Conservation (phyloP, 2,797 vertebrate genomes). For the Lithobates sylvaticus region DNA sequence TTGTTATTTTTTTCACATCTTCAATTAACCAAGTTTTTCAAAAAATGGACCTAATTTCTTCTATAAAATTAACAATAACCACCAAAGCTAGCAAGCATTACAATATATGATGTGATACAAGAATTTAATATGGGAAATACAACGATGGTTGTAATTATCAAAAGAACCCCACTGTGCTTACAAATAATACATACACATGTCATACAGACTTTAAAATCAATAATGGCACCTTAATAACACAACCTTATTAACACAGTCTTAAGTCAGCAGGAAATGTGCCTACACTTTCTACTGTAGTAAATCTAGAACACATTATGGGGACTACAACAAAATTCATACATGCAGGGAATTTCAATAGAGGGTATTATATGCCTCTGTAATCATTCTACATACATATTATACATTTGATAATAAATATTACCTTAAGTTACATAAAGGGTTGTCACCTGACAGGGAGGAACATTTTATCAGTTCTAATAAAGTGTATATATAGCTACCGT, state of each 20-base stretch:
- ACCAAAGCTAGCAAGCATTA: background rate
- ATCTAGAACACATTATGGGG: background rate
- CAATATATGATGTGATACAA: background rate
- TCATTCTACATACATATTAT: background rate
- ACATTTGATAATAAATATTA: background rate
- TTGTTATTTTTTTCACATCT: background rate
- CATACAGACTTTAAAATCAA: background rate
- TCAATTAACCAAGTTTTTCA: background rate
- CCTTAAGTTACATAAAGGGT: no score
- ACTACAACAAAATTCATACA: background rate
- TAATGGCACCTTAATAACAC: background rate
- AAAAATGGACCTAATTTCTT: no score
- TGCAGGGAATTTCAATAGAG: background rate
- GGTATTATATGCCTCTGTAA: background rate
- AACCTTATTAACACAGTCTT: background rate
- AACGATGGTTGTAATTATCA: background rate
- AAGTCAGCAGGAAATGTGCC: background rate
- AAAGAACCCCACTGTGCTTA: background rate
- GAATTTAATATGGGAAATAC: no score
- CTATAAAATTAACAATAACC: background rate
- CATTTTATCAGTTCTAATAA: no score
- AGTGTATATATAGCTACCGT: no score
- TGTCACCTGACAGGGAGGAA: no score
- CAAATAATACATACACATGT: background rate
- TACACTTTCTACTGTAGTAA: background rate